Evolutionary conservation across 2,113 vertebrate genomes (phyloP).

Genomic region (Poeciliopsis prolifica): DNA sequence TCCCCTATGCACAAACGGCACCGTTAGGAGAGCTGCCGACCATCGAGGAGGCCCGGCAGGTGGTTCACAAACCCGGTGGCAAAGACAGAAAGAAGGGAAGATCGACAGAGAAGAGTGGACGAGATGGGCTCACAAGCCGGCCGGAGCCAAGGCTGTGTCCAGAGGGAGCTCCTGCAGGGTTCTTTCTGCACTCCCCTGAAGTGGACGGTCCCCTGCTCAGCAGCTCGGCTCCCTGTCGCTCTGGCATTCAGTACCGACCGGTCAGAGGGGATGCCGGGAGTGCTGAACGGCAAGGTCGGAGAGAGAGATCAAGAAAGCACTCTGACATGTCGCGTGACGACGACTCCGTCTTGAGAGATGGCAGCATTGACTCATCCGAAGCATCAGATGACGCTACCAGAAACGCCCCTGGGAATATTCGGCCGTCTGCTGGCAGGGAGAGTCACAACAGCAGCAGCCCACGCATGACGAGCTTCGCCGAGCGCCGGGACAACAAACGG

Average conservation of each 20-base stretch:
- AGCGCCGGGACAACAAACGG: conserved; percentile 68
- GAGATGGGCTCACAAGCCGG: conserved; percentile 40
- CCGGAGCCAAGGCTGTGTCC: conserved; percentile 85
- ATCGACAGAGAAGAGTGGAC: conserved; percentile 41
- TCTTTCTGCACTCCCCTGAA: conserved; percentile 87
- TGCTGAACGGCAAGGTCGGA: conserved; percentile 34
- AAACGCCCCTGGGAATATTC: conserved; percentile 68
- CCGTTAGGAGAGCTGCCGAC: conserved; percentile 83
- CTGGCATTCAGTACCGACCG: conserved; percentile 69
- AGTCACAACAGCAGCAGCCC: conserved; percentile 63
- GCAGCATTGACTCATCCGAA: conserved; percentile 82
- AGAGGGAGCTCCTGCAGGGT: conserved; percentile 88
- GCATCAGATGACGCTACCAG: conserved; percentile 69
- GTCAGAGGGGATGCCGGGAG: conserved; percentile 44
- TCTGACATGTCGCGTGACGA: conserved; percentile 72
- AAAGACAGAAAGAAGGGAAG: conserved; percentile 55
- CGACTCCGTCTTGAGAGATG: conserved; percentile 78
- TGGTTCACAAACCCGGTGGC: conserved; percentile 73
- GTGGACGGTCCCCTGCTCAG: conserved; percentile 69
- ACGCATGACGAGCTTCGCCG: conserved; percentile 90
- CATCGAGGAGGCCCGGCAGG: conserved; percentile 87
- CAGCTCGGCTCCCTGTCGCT: conserved; percentile 78
- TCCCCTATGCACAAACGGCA: conserved; percentile 51
- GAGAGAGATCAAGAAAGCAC: conserved; percentile 33
- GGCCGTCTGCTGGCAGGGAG: conserved; percentile 56